Conservation (phyloP, 2,113 vertebrate genomes). For the Cyanoramphus novaezelandiae region DNA sequence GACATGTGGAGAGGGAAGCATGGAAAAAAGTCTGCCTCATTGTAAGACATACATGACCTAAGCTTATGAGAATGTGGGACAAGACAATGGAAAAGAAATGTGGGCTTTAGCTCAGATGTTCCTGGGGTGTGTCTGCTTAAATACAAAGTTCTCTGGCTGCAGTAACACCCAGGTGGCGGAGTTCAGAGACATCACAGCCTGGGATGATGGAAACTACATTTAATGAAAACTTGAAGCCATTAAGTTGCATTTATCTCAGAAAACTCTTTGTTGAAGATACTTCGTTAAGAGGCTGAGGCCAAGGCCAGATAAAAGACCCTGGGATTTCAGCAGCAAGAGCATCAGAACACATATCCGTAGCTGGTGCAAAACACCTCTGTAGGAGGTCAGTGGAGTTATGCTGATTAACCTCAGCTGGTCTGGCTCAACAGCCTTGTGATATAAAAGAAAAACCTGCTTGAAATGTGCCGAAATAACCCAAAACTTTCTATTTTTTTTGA, state of each 20-base stretch:
- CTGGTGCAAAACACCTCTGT: not conserved
- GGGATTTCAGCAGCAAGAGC: not conserved
- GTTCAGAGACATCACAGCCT: not conserved
- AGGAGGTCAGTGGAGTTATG: not conserved
- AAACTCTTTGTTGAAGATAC: not conserved
- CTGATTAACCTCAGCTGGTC: not conserved
- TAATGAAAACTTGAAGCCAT: not conserved
- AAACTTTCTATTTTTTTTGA: not conserved
- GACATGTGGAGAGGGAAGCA: fast-evolving
- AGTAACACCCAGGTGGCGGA: not conserved
- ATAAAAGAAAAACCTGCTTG: not conserved
- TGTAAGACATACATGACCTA: not conserved
- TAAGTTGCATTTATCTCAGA: not conserved
- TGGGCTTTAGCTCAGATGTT: not conserved
- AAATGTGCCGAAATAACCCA: not conserved
- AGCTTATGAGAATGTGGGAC: not conserved
- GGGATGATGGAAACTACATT: not conserved
- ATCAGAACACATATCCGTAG: not conserved
- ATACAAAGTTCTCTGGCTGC: not conserved
- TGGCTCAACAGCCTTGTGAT: not conserved
- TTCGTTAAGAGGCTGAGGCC: not conserved
- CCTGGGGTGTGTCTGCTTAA: not conserved
- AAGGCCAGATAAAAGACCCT: not conserved
- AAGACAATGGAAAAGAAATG: not conserved
- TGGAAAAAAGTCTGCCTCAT: not conserved